Percentiles rank a stretch among this genome's conserved stretches.
These are phyloP conservation scores for Alouatta palliata DNA, from an alignment of 2,113 vertebrate species.

Conservation along the genomic window DNA sequence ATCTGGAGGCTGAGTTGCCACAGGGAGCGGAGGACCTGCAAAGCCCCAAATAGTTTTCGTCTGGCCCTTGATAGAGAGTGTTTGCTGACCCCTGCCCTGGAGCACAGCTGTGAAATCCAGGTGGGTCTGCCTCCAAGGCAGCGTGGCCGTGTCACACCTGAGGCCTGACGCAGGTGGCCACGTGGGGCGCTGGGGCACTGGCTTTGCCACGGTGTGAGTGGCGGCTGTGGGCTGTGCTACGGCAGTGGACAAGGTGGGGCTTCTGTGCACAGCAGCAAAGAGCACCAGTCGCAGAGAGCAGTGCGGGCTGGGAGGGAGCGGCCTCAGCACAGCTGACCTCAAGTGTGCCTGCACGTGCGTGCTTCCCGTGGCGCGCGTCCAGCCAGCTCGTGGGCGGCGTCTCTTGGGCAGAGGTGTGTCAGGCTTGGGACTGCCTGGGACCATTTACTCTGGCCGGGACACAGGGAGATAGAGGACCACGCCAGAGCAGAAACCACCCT, in stretches of 20 bases:
- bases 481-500: not conserved
- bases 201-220: not conserved
- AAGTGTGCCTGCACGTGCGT: accelerated
- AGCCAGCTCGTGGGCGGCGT: not conserved
- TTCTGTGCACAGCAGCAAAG: not conserved
- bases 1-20: accelerated
- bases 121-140: not conserved
- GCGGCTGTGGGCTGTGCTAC: accelerated
- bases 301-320: too few relatives aligned
- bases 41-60: not conserved
- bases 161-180: not conserved
- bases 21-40: not conserved
- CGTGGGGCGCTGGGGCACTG: not conserved
- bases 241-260: accelerated
- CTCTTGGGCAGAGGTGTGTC: not conserved
- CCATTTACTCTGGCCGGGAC: not conserved
- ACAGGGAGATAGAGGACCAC: not conserved
- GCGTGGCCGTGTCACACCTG: not conserved
- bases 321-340: not conserved
- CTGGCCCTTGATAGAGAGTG: not conserved
- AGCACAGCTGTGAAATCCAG: too few relatives aligned
- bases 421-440: too few relatives aligned
- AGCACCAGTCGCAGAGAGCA: too few relatives aligned
- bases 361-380: too few relatives aligned
- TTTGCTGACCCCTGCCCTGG: not conserved